Percentiles rank a stretch among this genome's conserved stretches.
These are phyloP conservation scores for Saccostrea glomerata DNA, from an alignment of 1,140 invertebrate species.

Conservation along the genomic window DNA sequence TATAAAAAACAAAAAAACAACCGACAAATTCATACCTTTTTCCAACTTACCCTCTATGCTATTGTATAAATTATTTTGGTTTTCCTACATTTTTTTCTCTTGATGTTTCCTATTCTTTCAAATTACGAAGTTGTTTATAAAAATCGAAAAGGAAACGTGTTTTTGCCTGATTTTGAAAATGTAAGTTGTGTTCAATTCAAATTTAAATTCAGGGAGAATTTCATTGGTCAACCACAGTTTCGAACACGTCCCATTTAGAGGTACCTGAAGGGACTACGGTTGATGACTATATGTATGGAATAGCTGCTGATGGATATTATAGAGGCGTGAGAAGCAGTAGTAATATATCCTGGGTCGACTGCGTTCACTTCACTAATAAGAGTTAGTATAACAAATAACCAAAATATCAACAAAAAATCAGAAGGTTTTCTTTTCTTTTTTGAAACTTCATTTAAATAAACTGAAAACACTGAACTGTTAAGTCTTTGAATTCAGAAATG, in stretches of 20 bases:
- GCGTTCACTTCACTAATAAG: neutral
- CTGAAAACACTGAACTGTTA: neutral
- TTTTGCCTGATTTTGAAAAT: no score
- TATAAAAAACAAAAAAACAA: no score
- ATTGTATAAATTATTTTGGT: neutral
- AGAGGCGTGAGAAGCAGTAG: neutral
- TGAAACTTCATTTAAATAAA: neutral
- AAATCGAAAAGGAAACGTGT: no score
- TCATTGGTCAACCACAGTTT: neutral
- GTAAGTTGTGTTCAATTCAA: neutral
- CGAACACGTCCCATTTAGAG: neutral
- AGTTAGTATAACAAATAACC: neutral
- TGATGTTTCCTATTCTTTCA: neutral
- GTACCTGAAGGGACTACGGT: neutral
- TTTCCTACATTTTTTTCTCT: neutral
- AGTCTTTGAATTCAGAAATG: neutral
- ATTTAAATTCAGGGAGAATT: neutral
- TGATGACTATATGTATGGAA: slow-evolving; percentile 8
- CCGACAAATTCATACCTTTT: neutral
- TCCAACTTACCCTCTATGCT: neutral
- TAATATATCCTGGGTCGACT: neutral
- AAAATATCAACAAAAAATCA: no score
- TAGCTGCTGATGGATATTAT: slow-evolving; percentile 8
- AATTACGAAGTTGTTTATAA: neutral
- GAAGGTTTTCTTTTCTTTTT: neutral